phyloP scores from a whole-genome alignment of 1,140 invertebrate species.

The Ostrea denselamellosa region DNA sequence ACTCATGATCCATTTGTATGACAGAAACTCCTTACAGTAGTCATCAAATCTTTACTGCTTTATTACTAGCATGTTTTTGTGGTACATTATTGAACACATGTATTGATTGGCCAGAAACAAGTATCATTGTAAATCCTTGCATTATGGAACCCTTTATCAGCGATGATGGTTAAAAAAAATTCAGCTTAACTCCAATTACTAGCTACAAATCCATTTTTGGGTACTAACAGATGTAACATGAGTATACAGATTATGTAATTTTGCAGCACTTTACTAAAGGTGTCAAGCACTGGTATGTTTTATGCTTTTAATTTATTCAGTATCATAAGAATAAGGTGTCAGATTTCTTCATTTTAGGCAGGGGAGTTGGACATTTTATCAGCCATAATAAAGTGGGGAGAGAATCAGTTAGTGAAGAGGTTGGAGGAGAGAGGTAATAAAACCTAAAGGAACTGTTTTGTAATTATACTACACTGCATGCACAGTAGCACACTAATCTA shows the following conservation, averaged over 20 bases:
- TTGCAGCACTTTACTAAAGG: too few relatives aligned
- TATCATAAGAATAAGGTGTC: too few relatives aligned
- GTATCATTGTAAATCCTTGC: neutral
- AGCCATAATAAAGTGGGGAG: slow-evolving; percentile 94
- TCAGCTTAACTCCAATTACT: too few relatives aligned
- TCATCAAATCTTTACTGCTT: neutral
- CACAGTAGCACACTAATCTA: too few relatives aligned
- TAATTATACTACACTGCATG: too few relatives aligned
- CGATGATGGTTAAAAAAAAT: neutral
- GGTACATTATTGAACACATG: neutral
- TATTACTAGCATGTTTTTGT: neutral
- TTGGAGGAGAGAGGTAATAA: slow-evolving; percentile 88
- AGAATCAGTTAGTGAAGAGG: slow-evolving; percentile 88
- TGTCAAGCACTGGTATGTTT: too few relatives aligned
- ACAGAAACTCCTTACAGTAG: neutral
- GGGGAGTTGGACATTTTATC: slow-evolving; percentile 92
- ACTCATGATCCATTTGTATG: neutral
- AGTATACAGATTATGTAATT: neutral
- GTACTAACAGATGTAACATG: neutral
- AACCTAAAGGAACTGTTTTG: neutral
- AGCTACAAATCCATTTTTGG: neutral
- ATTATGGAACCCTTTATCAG: neutral
- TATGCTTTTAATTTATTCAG: too few relatives aligned
- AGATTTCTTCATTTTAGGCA: slow-evolving; percentile 80
- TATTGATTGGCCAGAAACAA: neutral